Evolutionary conservation across 1,140 invertebrate species (phyloP), one percentile per base, ranked within the genome.

Genomic region (Heliconius eleuchia): DNA sequence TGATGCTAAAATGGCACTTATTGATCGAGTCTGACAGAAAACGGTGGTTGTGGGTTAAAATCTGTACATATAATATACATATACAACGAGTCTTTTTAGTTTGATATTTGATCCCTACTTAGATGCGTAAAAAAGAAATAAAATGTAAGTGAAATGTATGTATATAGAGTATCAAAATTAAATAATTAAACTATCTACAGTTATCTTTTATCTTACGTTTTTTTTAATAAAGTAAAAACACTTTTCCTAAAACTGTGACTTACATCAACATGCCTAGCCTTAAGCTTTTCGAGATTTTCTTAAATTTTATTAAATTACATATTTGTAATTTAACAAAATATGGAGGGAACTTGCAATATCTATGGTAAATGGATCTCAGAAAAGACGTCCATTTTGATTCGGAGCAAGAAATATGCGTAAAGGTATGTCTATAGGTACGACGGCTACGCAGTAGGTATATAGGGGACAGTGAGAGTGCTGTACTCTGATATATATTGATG

Each of bases 351-450:
- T 57, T 7, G 70, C 27, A 11, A 71, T 71, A 72, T 72, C 71
- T 72, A 42, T 72, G 71, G 71, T 72, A 72, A 72, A 42, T 72
- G 71, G 71, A 9, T 72, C 71, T 72, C 71, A 72, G 71, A 2
- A 70, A 55, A 71, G 70, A 30, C 76, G 23, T 77, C 76, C 76
- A 77, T 78, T 78, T 78, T 78, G 77, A 74, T 78, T 78, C 55
- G 39, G 55, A 23, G 34, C 55, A 78, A 78, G 77, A 78, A 78
- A 74, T 74, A 74, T 78, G 73, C 77, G 72, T 78, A 72, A 70
- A 76, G 74, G 30, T 71, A 37, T 71, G 34, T 23, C 76, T 71
- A 71, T 72, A 77, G 30, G 71, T 72, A 71, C 37, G 37, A 3
- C 37, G 18, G 34, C 71, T 72, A 72, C 71, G 71, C 71, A 57